These are phyloP conservation scores for Phodopus roborovskii DNA, from an alignment of 2,113 vertebrate genomes.

Conservation along the genomic window DNA sequence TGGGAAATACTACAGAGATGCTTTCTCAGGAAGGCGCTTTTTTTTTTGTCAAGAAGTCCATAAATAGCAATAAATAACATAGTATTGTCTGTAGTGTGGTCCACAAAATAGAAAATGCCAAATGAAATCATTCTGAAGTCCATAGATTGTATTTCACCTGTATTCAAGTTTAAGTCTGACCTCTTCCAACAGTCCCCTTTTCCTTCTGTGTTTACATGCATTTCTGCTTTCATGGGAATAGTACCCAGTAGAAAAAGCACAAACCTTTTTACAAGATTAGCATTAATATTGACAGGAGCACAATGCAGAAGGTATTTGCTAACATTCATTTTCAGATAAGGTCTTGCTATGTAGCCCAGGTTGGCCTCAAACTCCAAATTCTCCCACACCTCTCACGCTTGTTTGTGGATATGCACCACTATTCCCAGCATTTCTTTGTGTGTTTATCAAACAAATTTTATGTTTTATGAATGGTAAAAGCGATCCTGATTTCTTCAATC, in stretches of 20 bases:
- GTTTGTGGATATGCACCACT: neutral
- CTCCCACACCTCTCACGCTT: neutral
- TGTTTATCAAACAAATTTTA: neutral
- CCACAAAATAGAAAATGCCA: neutral
- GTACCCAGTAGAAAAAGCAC: neutral
- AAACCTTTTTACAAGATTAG: neutral
- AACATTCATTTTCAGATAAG: neutral
- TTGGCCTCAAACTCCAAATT: neutral
- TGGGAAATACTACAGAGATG: neutral
- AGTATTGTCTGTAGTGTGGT: neutral
- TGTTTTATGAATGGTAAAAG: neutral
- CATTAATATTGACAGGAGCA: neutral
- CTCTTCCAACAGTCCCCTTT: neutral
- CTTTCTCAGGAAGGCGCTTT: neutral
- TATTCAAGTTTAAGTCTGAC: constrained; percentile 3
- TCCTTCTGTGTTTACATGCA: neutral
- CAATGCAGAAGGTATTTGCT: neutral
- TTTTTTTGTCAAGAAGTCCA: neutral
- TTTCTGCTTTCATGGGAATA: constrained; percentile 18
- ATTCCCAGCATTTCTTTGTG: neutral
- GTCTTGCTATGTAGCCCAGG: neutral
- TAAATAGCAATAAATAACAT: neutral
- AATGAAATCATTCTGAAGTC: neutral
- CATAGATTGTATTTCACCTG: neutral
- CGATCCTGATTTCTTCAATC: neutral